phyloP scores from a whole-genome alignment of 2,113 vertebrate genomes.

The Aplodontia rufa region DNA sequence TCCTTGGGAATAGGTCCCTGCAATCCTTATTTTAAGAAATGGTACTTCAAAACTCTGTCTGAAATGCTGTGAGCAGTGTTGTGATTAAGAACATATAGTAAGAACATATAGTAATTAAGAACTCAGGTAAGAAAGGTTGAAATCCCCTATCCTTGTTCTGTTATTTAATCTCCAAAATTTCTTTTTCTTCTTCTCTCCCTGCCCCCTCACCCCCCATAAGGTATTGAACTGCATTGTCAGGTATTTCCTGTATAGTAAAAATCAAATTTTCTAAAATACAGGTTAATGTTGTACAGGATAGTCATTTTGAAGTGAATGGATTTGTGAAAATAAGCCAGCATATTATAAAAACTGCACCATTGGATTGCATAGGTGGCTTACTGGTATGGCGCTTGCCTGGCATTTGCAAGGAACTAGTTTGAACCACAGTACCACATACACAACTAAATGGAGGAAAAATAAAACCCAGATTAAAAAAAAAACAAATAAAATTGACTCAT shows the following conservation, averaged over 20 bases:
- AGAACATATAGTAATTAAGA: neutral
- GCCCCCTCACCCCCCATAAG: too few species aligned
- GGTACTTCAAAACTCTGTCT: neutral
- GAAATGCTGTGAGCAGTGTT: neutral
- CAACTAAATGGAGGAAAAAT: too few species aligned
- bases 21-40: neutral
- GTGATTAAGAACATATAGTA: neutral
- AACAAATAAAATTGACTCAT: too few species aligned
- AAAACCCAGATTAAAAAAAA: too few species aligned
- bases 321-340: neutral
- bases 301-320: neutral
- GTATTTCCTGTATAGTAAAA: neutral
- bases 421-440: too few species aligned
- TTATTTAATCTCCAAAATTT: neutral
- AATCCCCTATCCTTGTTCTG: neutral
- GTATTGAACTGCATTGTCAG: neutral
- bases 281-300: neutral
- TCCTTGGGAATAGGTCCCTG: neutral
- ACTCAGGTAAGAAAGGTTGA: neutral
- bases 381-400: too few species aligned
- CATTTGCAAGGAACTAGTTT: too few species aligned
- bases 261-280: neutral
- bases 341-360: neutral
- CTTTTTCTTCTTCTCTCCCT: neutral
- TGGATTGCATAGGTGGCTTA: too few species aligned